These are phyloP conservation scores for Semaprochilodus insignis DNA, from an alignment of 2,797 vertebrate species.

Conservation along the genomic window DNA sequence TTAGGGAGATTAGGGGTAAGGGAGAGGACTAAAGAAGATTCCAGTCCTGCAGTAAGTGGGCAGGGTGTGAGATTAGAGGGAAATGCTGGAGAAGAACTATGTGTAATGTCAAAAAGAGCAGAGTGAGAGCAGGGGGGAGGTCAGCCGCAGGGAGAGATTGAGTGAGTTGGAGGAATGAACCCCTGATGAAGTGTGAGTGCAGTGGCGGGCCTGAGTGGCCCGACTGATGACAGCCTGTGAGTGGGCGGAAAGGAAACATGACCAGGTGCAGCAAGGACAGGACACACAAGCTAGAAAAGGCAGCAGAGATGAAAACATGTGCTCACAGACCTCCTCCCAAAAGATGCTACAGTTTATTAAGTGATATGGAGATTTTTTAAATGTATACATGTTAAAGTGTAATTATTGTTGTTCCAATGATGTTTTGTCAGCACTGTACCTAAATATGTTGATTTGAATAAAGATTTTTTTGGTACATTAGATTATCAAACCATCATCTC, in stretches of 20 bases:
- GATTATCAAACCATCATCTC: too few species aligned
- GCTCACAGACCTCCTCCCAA: neutral
- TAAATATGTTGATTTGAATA: too few species aligned
- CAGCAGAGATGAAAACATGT: constrained; percentile 27
- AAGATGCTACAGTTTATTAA: neutral
- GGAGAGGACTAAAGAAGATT: neutral
- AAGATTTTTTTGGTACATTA: too few species aligned
- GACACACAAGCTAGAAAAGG: constrained; percentile 12
- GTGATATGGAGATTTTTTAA: neutral
- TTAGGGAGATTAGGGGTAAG: constrained; percentile 6
- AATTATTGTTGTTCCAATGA: neutral
- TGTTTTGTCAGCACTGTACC: too few species aligned
- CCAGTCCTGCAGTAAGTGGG: constrained; percentile 8
- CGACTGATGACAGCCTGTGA: constrained; percentile 43
- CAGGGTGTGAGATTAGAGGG: constrained; percentile 16
- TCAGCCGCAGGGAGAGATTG: constrained; percentile 17
- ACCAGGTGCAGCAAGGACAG: constrained; percentile 26
- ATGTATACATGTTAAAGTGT: neutral
- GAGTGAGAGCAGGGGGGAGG: neutral
- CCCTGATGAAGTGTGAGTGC: constrained; percentile 32
- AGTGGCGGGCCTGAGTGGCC: constrained; percentile 34
- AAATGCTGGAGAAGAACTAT: constrained; percentile 1
- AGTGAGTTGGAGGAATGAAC: constrained; percentile 36
- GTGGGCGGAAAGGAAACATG: constrained; percentile 29
- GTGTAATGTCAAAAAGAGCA: constrained; percentile 15